phyloP scores from a whole-genome alignment of 2,113 vertebrate species.

The Hippopotamus amphibius region DNA sequence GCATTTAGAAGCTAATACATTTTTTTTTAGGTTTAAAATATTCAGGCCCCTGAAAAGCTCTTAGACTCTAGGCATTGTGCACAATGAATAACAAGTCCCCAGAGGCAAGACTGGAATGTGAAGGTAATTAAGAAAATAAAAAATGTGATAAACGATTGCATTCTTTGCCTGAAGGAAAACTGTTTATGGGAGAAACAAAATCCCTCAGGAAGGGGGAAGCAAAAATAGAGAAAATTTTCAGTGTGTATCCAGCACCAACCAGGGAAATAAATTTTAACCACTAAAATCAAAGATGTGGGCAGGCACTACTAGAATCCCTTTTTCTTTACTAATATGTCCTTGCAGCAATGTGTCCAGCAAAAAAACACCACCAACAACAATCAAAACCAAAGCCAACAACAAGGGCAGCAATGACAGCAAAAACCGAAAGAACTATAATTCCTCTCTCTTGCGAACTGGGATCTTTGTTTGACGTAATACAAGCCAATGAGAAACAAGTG shows the following conservation, averaged over 20 bases:
- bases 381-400: background rate
- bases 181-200: slow-evolving; percentile 22
- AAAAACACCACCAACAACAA: background rate
- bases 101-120: slow-evolving; percentile 27
- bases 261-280: slow-evolving; percentile 64
- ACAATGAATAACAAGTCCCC: slow-evolving; percentile 1
- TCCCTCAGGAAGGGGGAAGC: background rate
- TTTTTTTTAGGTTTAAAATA: background rate
- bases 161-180: slow-evolving; percentile 45
- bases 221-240: slow-evolving; percentile 41
- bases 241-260: background rate
- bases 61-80: background rate
- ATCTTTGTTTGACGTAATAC: background rate
- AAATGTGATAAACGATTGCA: slow-evolving; percentile 59
- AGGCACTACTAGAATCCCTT: background rate
- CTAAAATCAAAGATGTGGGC: slow-evolving; percentile 27
- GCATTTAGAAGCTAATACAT: background rate
- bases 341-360: background rate
- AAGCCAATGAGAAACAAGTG: background rate
- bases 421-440: background rate
- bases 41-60: background rate
- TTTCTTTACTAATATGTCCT: background rate
- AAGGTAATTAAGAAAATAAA: slow-evolving; percentile 61
- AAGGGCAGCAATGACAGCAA: background rate
- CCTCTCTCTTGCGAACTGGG: background rate